Conservation (phyloP, 1,140 invertebrate species). For the Penaeus vannamei region DNA sequence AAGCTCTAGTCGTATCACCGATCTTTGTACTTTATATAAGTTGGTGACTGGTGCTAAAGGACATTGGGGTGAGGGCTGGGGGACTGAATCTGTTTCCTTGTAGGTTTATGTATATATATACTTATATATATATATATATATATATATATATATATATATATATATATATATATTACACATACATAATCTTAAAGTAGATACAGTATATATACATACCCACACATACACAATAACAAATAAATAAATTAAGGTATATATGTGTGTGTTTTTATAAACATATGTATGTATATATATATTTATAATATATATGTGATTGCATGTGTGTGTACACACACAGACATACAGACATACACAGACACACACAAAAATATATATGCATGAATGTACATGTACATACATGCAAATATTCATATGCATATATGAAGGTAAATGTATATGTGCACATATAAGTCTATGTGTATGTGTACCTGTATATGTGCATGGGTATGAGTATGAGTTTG, state of each 20-base stretch:
- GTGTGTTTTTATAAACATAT: conserved; percentile 73
- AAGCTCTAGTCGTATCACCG: no score
- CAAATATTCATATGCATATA: conserved; percentile 20
- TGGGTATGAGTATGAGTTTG: not conserved
- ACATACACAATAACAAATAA: no score
- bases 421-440: no score
- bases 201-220: no score
- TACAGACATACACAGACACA: conserved; percentile 22
- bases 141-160: no score
- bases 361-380: conserved; percentile 10
- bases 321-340: conserved; percentile 9
- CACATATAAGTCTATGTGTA: not conserved
- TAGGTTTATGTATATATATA: no score
- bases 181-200: no score
- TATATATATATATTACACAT: no score
- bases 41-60: not conserved
- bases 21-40: no score
- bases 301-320: not conserved
- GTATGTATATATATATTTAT: not conserved
- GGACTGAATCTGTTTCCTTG: not conserved
- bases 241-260: conserved; percentile 72
- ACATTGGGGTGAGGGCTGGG: not conserved
- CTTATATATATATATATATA: no score
- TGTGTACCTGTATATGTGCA: conserved; percentile 4
- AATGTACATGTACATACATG: conserved; percentile 20